A percentile compares a stretch with the other conserved stretches of the same genome.
These are phyloP conservation scores for Chaetophractus vellerosus DNA, from an alignment of 2,797 vertebrate genomes.

Conservation along the genomic window DNA sequence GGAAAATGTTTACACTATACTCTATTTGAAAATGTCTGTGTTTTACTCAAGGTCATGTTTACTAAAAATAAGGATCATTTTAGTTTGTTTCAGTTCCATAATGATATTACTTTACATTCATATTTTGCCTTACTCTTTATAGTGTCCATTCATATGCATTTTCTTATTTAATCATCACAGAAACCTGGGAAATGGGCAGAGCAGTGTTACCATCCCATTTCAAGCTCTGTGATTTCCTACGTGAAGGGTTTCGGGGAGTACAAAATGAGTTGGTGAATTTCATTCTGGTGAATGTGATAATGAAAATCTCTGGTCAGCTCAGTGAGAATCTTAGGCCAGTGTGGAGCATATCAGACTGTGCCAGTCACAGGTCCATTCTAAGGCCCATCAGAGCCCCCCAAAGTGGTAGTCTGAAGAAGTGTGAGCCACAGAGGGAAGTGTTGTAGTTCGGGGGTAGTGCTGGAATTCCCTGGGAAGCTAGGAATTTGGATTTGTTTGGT, in stretches of 20 bases:
- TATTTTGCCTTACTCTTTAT: neutral
- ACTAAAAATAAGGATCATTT: constrained; percentile 38
- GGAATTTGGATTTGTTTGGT: neutral
- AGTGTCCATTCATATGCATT: neutral
- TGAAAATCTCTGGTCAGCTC: constrained; percentile 28
- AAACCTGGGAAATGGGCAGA: neutral
- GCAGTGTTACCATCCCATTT: neutral
- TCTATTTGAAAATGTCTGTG: constrained; percentile 49
- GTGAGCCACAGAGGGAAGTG: neutral
- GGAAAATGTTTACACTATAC: constrained; percentile 30
- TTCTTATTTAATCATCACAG: constrained; percentile 37
- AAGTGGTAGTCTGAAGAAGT: neutral
- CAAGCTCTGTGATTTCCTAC: constrained; percentile 29
- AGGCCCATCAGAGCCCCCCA: neutral
- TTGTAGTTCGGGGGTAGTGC: neutral
- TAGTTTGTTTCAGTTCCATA: constrained; percentile 19
- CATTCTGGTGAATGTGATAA: neutral
- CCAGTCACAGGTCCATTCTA: neutral
- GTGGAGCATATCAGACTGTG: neutral
- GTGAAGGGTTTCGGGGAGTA: neutral
- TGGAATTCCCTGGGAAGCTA: neutral
- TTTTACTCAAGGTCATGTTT: constrained; percentile 49
- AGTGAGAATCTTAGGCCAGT: neutral
- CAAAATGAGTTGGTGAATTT: constrained; percentile 38
- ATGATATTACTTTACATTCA: neutral